These are phyloP conservation scores for Siderastrea radians DNA, from an alignment of 92 coral and sea anemone genomes.

Conservation along the genomic window DNA sequence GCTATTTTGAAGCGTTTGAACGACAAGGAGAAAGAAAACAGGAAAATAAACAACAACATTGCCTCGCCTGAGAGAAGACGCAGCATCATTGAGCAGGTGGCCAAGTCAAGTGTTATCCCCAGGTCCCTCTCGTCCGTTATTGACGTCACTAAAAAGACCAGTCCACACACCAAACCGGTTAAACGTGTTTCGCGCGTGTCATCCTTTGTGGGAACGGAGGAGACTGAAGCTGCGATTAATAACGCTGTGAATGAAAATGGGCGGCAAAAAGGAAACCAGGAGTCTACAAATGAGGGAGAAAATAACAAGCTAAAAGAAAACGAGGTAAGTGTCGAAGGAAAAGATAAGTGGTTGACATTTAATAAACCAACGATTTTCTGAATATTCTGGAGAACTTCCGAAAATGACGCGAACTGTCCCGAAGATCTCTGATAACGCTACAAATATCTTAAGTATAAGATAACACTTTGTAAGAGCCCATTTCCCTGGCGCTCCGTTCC, in stretches of 20 bases:
- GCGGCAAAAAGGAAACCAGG: not conserved
- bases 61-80: slow-evolving; percentile 62
- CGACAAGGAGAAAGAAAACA: slow-evolving; percentile 7
- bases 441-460: no score
- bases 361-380: not conserved
- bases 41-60: slow-evolving; percentile 57
- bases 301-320: not conserved
- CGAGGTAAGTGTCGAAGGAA: slow-evolving; percentile 8
- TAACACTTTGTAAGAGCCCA: no score
- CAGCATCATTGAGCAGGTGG: slow-evolving; percentile 65
- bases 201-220: slow-evolving; percentile 66
- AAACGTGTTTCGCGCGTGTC: slow-evolving; percentile 74
- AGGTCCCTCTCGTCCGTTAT: slow-evolving; percentile 60
- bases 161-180: slow-evolving; percentile 51
- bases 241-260: not conserved
- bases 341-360: no score
- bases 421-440: no score
- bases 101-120: slow-evolving; percentile 56
- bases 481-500: no score
- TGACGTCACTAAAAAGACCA: slow-evolving; percentile 55
- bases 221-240: slow-evolving; percentile 21
- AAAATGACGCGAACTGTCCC: no score
- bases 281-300: not conserved
- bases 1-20: slow-evolving; percentile 32
- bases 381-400: no score